Base-by-base conservation (phyloP, 2,888 invertebrate genomes). In the Lordiphosa fenestrarum region DNA sequence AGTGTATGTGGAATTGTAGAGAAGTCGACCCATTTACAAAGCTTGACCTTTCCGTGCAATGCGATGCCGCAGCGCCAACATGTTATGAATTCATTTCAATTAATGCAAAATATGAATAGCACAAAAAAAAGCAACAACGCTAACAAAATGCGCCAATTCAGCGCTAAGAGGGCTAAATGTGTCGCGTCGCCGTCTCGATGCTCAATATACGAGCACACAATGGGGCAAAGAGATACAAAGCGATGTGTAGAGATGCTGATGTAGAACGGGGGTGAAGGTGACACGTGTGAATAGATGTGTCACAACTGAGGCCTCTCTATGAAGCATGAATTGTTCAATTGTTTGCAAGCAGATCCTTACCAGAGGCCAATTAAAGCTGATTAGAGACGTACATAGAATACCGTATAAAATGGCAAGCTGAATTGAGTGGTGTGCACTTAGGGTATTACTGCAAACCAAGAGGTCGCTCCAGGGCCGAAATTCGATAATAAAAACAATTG, bases 51-150 rank as follows among this genome's bases (percentile, higher is more conserved):
- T 82, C 62, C 30, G 53, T 37, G 52, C 52, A 36, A 33, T 47
- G 46, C 52, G 47, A 53, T 56, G 35, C 33, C 49, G 35, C 30
- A 30, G 30, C 30, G 30, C 10, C 30, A 57, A 56, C 64, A 62
- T 73, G 80, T 66, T 71, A 52, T 67, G 70, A 83, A 80, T 83
- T 80, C 76, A 73, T 66, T 78, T 80, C 80, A 83, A 83, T 78
- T 83, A 78, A 83, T 80, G 66, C 65, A 55, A 67, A 68, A 78
- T 70, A 74, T 66, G 65, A 69, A 69, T 49, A 72, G 42, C 50
- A 50, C 48, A n/a, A 56, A 30, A 39, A 12, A 40, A 44, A 48
- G 46, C 38, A 40, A 53, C 13, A 25, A 46, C 3, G 19, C 25
- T 10, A 15, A 55, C 38, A 65, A 70, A 72, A 66, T 60, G 53